Evolutionary conservation across 2,888 invertebrate species (phyloP).

Genomic region (Ochropleura leucogaster): DNA sequence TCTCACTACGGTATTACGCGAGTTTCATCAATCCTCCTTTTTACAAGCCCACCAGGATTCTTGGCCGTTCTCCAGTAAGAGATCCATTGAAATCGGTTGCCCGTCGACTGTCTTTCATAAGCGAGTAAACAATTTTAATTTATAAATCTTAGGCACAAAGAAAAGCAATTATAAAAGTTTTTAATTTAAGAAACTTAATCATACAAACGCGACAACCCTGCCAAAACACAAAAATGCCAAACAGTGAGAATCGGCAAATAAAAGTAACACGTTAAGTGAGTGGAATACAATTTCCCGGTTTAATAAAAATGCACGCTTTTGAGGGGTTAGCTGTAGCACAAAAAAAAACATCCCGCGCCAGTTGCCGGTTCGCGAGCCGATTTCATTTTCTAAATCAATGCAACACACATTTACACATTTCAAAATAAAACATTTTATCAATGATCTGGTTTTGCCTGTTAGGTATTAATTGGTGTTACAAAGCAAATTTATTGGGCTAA

Average conservation of each 20-base stretch:
- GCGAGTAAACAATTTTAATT: conserved; percentile 19
- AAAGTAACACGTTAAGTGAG: no score
- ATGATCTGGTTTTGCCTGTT: background rate
- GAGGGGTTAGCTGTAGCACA: background rate
- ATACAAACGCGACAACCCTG: background rate
- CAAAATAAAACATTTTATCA: background rate
- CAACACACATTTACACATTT: background rate
- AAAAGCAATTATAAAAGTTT: conserved; percentile 2
- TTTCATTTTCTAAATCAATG: background rate
- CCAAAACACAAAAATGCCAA: background rate
- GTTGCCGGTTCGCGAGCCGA: background rate
- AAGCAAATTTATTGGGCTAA: background rate
- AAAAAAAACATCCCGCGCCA: background rate
- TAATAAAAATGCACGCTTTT: background rate
- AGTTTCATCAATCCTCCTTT: conserved; percentile 39
- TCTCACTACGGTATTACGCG: conserved; percentile 28
- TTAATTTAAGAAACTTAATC: background rate
- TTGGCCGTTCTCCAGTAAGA: conserved; percentile 54
- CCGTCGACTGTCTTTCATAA: conserved; percentile 5
- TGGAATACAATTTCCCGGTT: background rate
- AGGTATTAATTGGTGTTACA: background rate
- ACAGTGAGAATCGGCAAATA: conserved; percentile 11
- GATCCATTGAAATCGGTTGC: conserved; percentile 23
- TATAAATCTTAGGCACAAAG: conserved; percentile 13
- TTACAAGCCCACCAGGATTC: conserved; percentile 26